Evolutionary conservation across 23 tunicate species (phyloP).

Genomic region (Halocynthia aurantium): DNA sequence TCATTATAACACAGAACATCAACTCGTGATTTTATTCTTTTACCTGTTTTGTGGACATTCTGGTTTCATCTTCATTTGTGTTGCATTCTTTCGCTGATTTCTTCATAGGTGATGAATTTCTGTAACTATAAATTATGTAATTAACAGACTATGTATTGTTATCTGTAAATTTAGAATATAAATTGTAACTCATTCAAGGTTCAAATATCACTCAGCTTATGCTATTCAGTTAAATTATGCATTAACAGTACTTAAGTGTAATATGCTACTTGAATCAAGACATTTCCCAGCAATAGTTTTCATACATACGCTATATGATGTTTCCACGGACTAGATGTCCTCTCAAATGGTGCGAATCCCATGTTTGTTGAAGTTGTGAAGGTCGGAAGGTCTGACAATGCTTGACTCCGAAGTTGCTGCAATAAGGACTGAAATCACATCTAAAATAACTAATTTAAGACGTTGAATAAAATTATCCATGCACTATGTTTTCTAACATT

Average conservation of each 20-base stretch:
- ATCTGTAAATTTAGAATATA: background rate
- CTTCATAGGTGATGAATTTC: slow-evolving; percentile 12
- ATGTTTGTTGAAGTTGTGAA: slow-evolving; percentile 17
- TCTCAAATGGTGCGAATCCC: slow-evolving; percentile 26
- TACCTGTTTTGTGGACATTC: slow-evolving; percentile 25
- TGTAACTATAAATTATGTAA: background rate
- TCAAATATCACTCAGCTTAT: too few species aligned
- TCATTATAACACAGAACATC: too few species aligned
- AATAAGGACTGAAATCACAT: background rate
- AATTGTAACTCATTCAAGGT: too few species aligned
- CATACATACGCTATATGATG: slow-evolving; percentile 21
- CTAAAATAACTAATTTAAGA: too few species aligned
- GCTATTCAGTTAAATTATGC: too few species aligned
- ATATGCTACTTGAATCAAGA: background rate
- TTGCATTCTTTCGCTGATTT: background rate
- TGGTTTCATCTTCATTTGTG: slow-evolving; percentile 16
- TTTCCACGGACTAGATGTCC: slow-evolving; percentile 24
- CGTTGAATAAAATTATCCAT: too few species aligned
- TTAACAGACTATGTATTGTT: background rate
- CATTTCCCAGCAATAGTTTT: background rate
- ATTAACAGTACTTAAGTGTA: too few species aligned
- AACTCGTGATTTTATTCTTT: too few species aligned
- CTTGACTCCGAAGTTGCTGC: slow-evolving; percentile 15
- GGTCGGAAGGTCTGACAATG: slow-evolving; percentile 4
- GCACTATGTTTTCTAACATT: too few species aligned